Percentiles rank a stretch among this genome's conserved stretches.
Evolutionary conservation across 1,140 invertebrate species (phyloP).

Genomic region (Drosophila sproati): DNA sequence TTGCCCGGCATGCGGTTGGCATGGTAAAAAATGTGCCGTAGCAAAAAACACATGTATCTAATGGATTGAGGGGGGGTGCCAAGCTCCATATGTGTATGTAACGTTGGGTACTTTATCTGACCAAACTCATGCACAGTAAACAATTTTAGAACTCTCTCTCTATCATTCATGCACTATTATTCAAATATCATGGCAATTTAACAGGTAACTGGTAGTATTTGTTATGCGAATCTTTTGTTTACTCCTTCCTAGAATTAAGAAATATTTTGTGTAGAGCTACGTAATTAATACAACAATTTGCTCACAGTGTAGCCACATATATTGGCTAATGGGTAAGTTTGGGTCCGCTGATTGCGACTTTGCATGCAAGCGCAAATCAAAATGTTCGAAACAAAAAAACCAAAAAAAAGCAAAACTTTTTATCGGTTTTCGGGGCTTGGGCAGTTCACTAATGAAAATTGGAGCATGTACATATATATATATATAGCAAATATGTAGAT

Average conservation of each 20-base stretch:
- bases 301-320: background rate
- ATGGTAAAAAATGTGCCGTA: conserved; percentile 34
- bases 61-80: conserved; percentile 4
- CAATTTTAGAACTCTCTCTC: background rate
- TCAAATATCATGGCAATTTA: no score
- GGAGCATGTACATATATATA: conserved; percentile 46
- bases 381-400: conserved; percentile 13
- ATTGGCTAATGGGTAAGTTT: conserved; percentile 9
- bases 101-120: conserved; percentile 28
- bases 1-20: conserved; percentile 60
- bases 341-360: conserved; percentile 15
- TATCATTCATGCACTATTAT: no score
- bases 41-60: conserved; percentile 17
- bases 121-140: conserved; percentile 21
- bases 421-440: conserved; percentile 2
- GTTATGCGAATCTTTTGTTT: no score
- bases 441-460: conserved; percentile 38
- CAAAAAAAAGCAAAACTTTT: background rate
- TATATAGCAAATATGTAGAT: conserved; percentile 13
- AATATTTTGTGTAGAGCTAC: no score
- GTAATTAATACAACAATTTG: background rate
- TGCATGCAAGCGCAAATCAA: conserved; percentile 41
- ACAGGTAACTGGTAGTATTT: no score
- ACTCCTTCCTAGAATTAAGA: no score
- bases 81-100: background rate